A percentile compares a stretch with the other conserved stretches of the same genome.
Conservation (phyloP, 2,888 invertebrate species). For the Cerastis leucographa region DNA sequence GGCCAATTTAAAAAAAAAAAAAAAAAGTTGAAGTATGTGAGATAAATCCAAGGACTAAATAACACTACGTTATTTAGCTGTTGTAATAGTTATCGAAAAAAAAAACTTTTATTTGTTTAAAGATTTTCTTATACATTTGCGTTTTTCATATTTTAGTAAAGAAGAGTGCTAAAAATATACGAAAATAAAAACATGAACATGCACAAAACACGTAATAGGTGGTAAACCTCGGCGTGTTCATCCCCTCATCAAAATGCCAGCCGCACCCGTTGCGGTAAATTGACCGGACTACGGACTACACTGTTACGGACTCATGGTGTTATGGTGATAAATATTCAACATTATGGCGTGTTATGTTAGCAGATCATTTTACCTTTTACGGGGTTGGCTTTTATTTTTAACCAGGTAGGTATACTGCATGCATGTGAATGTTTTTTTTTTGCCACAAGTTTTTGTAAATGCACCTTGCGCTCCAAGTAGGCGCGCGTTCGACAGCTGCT, state of each 20-base stretch:
- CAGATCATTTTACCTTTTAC: constrained; percentile 22
- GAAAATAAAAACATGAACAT: constrained; percentile 22
- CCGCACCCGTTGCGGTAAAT: constrained; percentile 69
- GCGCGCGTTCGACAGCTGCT: constrained; percentile 38
- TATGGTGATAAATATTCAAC: constrained; percentile 50
- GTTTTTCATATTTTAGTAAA: constrained; percentile 13
- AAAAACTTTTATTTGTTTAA: too few relatives aligned
- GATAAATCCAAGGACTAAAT: too few relatives aligned
- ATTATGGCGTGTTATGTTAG: constrained; percentile 35
- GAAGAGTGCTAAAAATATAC: neutral
- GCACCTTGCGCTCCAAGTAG: constrained; percentile 28
- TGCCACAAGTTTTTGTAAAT: too few relatives aligned
- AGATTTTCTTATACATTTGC: neutral
- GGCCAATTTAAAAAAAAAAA: too few relatives aligned
- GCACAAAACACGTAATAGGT: constrained; percentile 26
- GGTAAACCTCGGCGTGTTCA: constrained; percentile 39
- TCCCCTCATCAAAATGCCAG: constrained; percentile 60
- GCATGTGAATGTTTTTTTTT: too few relatives aligned
- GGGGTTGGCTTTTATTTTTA: constrained; percentile 24
- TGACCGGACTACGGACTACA: constrained; percentile 55
- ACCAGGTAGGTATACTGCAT: too few relatives aligned
- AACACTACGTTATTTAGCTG: neutral
- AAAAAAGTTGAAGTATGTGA: too few relatives aligned
- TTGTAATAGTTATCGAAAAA: neutral
- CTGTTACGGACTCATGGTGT: constrained; percentile 15